Conservation (phyloP, 1,140 invertebrate genomes). For the Brachionus rubens region DNA sequence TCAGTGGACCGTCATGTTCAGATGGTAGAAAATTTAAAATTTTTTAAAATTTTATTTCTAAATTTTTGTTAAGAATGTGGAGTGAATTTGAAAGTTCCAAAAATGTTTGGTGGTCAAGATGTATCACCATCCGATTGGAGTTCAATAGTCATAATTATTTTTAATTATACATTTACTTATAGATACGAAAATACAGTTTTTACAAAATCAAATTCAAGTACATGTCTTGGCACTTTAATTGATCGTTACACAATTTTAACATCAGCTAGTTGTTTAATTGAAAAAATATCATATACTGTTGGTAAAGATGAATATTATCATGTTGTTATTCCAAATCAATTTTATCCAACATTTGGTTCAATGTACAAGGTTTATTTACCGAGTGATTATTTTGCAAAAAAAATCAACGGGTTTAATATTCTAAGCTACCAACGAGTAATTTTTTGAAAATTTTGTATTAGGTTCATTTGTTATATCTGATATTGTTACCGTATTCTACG, state of each 20-base stretch:
- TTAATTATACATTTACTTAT: slow-evolving; percentile 2
- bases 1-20: too few species aligned
- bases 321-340: slow-evolving; percentile 11
- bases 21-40: too few species aligned
- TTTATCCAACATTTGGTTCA: not conserved
- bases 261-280: not conserved
- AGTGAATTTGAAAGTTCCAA: not conserved
- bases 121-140: not conserved
- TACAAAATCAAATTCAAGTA: not conserved
- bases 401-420: not conserved
- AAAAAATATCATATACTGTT: not conserved
- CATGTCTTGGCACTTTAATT: not conserved
- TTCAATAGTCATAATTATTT: not conserved
- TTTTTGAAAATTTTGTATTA: too few species aligned
- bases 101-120: too few species aligned
- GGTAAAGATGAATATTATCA: not conserved
- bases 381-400: not conserved
- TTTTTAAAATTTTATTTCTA: too few species aligned
- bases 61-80: not conserved
- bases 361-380: not conserved
- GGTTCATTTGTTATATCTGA: too few species aligned
- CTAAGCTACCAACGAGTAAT: not conserved
- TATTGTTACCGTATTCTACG: not conserved
- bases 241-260: not conserved
- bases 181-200: not conserved